Evolutionary conservation across 2,797 vertebrate species (phyloP).

Genomic region (Erethizon dorsatum): DNA sequence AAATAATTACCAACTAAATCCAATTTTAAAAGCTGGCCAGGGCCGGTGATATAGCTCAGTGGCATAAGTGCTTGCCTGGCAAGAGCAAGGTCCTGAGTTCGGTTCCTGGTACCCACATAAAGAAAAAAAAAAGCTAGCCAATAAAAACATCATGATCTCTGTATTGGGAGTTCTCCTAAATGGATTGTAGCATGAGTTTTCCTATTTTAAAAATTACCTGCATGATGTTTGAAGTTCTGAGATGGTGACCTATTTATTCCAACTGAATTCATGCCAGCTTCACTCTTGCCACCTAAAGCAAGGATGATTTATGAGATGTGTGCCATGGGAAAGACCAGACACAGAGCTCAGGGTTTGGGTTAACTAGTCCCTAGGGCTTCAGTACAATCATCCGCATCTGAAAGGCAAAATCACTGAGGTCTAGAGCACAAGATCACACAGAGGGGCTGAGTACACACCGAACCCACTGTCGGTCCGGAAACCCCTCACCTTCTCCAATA

Average conservation of each 20-base stretch:
- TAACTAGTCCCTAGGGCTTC: not conserved
- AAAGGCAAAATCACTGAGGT: slow-evolving; percentile 8
- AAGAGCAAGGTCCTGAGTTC: no score
- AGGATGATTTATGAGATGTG: not conserved
- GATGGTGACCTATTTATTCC: slow-evolving; percentile 25
- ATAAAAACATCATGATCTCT: not conserved
- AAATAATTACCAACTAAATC: slow-evolving; percentile 67
- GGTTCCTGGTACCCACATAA: no score
- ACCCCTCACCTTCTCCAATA: not conserved
- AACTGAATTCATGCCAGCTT: slow-evolving; percentile 9
- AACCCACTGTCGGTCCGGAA: not conserved
- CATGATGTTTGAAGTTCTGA: slow-evolving; percentile 23
- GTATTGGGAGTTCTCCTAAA: slow-evolving; percentile 15
- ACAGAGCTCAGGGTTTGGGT: not conserved
- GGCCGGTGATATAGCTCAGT: no score
- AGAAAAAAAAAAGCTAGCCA: not conserved
- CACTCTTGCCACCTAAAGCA: not conserved
- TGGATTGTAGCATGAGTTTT: not conserved
- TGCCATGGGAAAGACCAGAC: not conserved
- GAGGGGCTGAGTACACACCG: not conserved
- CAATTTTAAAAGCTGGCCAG: slow-evolving; percentile 74
- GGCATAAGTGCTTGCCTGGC: no score
- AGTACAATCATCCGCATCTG: not conserved
- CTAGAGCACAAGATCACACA: not conserved
- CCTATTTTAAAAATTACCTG: slow-evolving; percentile 21